These are phyloP conservation scores for Parasteatoda lunata DNA, from an alignment of 2,888 invertebrate genomes.

Conservation along the genomic window DNA sequence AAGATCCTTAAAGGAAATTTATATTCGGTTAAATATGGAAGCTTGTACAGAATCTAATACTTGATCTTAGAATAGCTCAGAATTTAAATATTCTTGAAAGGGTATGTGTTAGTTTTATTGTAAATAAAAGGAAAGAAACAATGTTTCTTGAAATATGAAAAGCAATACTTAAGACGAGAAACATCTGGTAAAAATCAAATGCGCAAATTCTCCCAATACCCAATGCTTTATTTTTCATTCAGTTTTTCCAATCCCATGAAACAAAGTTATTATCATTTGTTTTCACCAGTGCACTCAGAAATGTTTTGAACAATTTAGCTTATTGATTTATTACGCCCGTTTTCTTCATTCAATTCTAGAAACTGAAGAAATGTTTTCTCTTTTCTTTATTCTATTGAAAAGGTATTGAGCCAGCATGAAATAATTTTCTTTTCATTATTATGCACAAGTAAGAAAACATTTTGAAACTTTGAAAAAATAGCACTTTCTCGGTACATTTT, in stretches of 20 bases:
- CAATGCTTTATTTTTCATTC: conserved; percentile 6
- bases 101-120: too few species aligned
- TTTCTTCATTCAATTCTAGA: neutral
- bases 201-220: neutral
- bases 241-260: conserved; percentile 3
- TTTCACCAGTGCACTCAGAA: conserved; percentile 7
- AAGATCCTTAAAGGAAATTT: too few species aligned
- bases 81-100: too few species aligned
- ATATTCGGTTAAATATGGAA: too few species aligned
- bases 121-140: too few species aligned
- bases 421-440: neutral
- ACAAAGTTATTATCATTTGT: conserved; percentile 54
- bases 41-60: too few species aligned
- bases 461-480: neutral
- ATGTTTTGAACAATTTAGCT: conserved; percentile 35
- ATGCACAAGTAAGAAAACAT: neutral
- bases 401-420: neutral
- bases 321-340: conserved; percentile 37
- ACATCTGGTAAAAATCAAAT: conserved; percentile 28
- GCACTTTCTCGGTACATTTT: conserved; percentile 14
- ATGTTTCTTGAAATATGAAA: neutral
- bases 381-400: neutral
- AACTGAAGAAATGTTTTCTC: neutral
- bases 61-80: too few species aligned
- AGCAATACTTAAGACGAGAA: conserved; percentile 8